A percentile compares a stretch with the other conserved stretches of the same genome.
Conservation (phyloP, 1,140 invertebrate genomes). For the Brachionus rotundiformis region DNA sequence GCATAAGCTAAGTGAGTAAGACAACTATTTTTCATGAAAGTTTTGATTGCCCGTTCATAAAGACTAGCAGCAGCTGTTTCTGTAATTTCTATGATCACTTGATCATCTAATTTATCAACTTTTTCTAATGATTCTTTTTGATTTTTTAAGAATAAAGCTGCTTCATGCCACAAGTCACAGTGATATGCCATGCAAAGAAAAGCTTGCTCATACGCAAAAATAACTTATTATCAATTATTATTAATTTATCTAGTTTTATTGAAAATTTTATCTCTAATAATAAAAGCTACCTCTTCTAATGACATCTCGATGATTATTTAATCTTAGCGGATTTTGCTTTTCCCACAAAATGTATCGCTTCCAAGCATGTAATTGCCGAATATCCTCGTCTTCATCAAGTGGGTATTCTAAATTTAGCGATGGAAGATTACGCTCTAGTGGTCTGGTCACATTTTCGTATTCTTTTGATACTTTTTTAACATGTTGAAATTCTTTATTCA, state of each 20-base stretch:
- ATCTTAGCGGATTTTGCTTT: constrained; percentile 88
- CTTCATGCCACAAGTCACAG: constrained; percentile 98
- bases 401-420: constrained; percentile 71
- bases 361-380: constrained; percentile 84
- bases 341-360: constrained; percentile 98
- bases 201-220: constrained; percentile 98
- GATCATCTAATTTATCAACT: constrained; percentile 52
- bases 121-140: constrained; percentile 53
- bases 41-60: constrained; percentile 82
- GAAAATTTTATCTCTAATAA: not conserved
- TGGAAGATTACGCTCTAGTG: constrained; percentile 90
- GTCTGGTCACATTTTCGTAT: constrained; percentile 88
- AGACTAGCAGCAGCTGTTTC: constrained; percentile 79
- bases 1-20: constrained; percentile 95
- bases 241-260: too few species aligned
- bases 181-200: constrained; percentile 92
- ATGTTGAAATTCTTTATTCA: constrained; percentile 94
- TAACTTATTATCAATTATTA: too few species aligned
- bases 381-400: constrained; percentile 71
- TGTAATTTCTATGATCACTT: constrained; percentile 53
- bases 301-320: constrained; percentile 77
- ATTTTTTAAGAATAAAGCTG: constrained; percentile 86
- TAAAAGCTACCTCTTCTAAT: constrained; percentile 73
- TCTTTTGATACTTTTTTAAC: constrained; percentile 90
- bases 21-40: constrained; percentile 83